phyloP scores from a whole-genome alignment of 2,113 vertebrate genomes.

The Osmerus mordax region DNA sequence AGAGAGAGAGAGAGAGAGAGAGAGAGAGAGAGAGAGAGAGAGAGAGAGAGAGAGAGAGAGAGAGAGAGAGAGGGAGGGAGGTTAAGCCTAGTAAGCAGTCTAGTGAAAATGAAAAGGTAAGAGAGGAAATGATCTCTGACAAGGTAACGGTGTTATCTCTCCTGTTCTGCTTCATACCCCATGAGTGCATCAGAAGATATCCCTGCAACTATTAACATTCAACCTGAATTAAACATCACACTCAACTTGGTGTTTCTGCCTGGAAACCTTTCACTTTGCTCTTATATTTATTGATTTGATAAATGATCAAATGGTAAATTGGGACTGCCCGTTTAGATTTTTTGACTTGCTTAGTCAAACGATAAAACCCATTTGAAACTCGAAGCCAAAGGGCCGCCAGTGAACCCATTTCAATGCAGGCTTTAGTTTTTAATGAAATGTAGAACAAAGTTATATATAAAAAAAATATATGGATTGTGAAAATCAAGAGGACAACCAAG shows the following conservation, averaged over 20 bases:
- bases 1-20: constrained; percentile 24
- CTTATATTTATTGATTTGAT: constrained; percentile 55
- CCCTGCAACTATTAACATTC: constrained; percentile 56
- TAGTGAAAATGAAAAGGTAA: constrained; percentile 50
- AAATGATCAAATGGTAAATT: constrained; percentile 52
- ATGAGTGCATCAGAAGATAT: constrained; percentile 44
- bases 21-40: constrained; percentile 4
- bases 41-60: not conserved
- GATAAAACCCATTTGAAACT: constrained; percentile 40
- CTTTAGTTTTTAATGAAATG: constrained; percentile 18
- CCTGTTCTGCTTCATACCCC: constrained; percentile 30
- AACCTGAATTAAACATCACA: constrained; percentile 62
- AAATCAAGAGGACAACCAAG: constrained; percentile 41
- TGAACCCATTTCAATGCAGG: constrained; percentile 49
- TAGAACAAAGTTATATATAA: constrained; percentile 18
- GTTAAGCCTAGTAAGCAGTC: constrained; percentile 66
- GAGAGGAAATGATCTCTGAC: constrained; percentile 59
- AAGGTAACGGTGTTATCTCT: constrained; percentile 50
- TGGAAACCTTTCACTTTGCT: constrained; percentile 44
- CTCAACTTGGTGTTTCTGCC: constrained; percentile 31
- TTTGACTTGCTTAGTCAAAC: constrained; percentile 65
- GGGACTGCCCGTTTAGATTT: constrained; percentile 67
- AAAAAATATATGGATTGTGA: constrained; percentile 50
- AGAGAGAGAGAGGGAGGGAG: constrained; percentile 49
- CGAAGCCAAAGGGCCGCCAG: constrained; percentile 67